Evolutionary conservation across 2,113 vertebrate species (phyloP).

Genomic region (Nothobranchius kuhntae): DNA sequence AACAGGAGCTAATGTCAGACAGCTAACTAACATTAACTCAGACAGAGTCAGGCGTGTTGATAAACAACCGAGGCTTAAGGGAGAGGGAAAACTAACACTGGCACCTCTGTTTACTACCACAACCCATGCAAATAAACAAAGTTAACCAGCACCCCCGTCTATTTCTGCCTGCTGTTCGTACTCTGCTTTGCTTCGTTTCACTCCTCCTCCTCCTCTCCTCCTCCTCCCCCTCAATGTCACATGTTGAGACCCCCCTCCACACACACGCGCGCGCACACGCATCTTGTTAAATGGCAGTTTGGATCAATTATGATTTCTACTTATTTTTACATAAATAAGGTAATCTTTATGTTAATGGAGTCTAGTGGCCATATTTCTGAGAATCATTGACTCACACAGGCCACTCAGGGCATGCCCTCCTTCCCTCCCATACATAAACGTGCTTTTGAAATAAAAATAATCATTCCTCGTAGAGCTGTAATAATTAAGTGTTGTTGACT

Average conservation of each 20-base stretch:
- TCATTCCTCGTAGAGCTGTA: no score
- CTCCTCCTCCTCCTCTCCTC: conserved; percentile 2
- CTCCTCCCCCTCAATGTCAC: conserved; percentile 46
- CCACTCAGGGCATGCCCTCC: no score
- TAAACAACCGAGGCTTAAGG: neutral
- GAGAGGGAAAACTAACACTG: neutral
- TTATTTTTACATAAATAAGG: no score
- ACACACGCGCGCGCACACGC: neutral
- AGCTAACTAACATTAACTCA: conserved; percentile 55
- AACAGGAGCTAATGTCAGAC: conserved; percentile 54
- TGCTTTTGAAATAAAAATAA: no score
- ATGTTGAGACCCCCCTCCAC: conserved; percentile 40
- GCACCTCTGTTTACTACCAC: conserved; percentile 16
- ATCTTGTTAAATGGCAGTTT: no score
- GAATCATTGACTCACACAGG: no score
- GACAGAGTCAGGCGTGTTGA: neutral
- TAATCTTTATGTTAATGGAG: no score
- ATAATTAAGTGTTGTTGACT: no score
- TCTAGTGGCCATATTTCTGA: no score
- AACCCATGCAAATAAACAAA: conserved; percentile 21
- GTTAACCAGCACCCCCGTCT: conserved; percentile 30
- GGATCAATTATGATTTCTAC: no score
- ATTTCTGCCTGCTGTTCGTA: conserved; percentile 30
- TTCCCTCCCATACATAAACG: no score
- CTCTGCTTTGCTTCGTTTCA: conserved; percentile 33